phyloP scores from a whole-genome alignment of 1,140 invertebrate genomes.

The Drosophila bocqueti region DNA sequence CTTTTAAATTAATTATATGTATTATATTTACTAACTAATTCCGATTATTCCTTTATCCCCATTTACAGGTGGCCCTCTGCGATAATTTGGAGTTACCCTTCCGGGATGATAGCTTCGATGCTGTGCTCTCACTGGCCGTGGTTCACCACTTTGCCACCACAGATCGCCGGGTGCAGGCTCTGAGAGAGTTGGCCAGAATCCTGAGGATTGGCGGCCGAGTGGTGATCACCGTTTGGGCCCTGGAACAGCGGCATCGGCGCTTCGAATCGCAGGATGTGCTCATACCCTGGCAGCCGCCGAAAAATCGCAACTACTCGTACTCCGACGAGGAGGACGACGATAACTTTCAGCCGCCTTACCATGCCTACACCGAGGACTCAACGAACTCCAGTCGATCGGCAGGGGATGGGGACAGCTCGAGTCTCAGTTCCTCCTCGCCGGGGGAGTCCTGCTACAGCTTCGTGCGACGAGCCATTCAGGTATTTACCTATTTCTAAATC shows the following conservation, averaged over 20 bases:
- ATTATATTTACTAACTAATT: background rate
- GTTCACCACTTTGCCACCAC: constrained; percentile 97
- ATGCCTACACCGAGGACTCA: constrained; percentile 89
- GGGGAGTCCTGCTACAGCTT: constrained; percentile 98
- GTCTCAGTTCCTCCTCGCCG: constrained; percentile 94
- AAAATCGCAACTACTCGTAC: constrained; percentile 85
- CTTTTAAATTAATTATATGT: background rate
- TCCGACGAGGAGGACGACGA: constrained; percentile 84
- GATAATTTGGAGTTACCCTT: constrained; percentile 96
- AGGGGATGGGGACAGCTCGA: constrained; percentile 87
- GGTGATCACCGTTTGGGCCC: constrained; percentile 98
- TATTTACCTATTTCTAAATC: constrained; percentile 64
- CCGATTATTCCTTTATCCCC: background rate
- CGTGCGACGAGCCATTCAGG: constrained; percentile 94
- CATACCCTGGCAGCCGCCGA: constrained; percentile 95
- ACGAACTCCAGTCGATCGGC: constrained; percentile 85
- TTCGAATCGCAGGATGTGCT: constrained; percentile 93
- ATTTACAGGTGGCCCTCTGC: constrained; percentile 91
- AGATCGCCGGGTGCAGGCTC: constrained; percentile 93
- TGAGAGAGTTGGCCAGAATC: constrained; percentile 94
- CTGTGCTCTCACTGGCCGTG: constrained; percentile 96
- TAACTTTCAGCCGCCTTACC: constrained; percentile 87
- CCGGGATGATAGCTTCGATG: constrained; percentile 96
- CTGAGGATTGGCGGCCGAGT: constrained; percentile 95
- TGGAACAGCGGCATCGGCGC: constrained; percentile 96